Conservation (phyloP, 2,888 invertebrate genomes). For the Polydesmus complanatus region DNA sequence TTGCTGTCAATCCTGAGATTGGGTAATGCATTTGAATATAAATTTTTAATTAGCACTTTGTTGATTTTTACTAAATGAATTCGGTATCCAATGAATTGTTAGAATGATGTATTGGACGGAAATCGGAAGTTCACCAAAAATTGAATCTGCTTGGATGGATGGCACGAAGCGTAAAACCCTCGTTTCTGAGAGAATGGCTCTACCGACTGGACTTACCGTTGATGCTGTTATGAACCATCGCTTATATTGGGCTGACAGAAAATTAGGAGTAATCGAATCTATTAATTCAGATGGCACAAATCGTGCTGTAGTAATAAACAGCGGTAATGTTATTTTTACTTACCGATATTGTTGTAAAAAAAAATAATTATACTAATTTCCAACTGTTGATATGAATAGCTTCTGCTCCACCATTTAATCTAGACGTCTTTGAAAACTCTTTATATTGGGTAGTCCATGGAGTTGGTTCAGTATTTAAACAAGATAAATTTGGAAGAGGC, state of each 20-base stretch:
- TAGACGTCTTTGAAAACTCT: slow-evolving; percentile 88
- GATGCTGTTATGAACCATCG: slow-evolving; percentile 80
- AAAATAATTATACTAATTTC: background rate
- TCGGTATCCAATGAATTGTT: too few species aligned
- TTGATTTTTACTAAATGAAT: background rate
- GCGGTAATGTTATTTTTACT: slow-evolving; percentile 28
- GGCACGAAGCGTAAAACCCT: slow-evolving; percentile 49
- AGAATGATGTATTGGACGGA: slow-evolving; percentile 88
- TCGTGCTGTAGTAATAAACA: slow-evolving; percentile 54
- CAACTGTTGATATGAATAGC: background rate
- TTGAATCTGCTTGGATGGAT: slow-evolving; percentile 60
- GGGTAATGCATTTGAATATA: too few species aligned
- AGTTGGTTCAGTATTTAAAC: slow-evolving; percentile 68
- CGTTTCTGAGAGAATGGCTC: slow-evolving; percentile 64
- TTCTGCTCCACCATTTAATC: slow-evolving; percentile 53
- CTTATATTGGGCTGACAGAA: slow-evolving; percentile 91
- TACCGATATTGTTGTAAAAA: background rate
- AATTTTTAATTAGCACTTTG: slow-evolving; percentile 13
- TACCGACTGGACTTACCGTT: slow-evolving; percentile 77
- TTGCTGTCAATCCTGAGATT: slow-evolving; percentile 56
- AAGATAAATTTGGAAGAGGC: slow-evolving; percentile 94
- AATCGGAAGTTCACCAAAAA: slow-evolving; percentile 73
- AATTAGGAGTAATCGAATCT: slow-evolving; percentile 75
- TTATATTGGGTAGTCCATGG: slow-evolving; percentile 87
- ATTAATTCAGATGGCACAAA: slow-evolving; percentile 67